Evolutionary conservation across 2,888 invertebrate genomes (phyloP), one percentile per base, ranked within the genome.

Genomic region (Pachymerium ferrugineum): DNA sequence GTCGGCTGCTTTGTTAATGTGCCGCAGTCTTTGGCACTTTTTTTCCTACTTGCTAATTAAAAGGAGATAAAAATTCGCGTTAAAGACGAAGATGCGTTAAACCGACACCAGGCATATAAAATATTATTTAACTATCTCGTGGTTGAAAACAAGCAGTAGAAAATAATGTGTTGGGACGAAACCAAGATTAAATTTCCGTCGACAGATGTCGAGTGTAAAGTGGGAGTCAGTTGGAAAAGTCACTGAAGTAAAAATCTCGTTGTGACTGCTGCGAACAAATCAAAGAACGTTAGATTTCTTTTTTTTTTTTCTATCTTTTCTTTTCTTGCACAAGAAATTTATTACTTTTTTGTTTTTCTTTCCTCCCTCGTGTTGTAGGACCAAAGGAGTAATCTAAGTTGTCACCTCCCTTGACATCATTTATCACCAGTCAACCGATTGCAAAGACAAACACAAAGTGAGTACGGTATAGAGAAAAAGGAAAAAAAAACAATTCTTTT

Each of bases 301-400:
- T 62, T 62, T 54, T 10, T 62, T 28, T 62, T 62, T 62, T 28
- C 47, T 47, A 19, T 62, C 25, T 62, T 28, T 62, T 62, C n/a
- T n/a, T 62, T 28, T 62, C 62, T 62, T 28, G 62, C 28, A 28
- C 25, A 62, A 25, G 62, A 62, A 62, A 62, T 62, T 62, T 62
- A 62, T 62, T 62, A 62, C 62, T 62, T 62, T 62, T 62, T 62
- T 62, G 62, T 62, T 62, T 62, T 62, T 62, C 62, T 62, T 62
- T 62, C 62, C 62, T 62, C 62, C 62, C 62, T 62, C 62, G 62
- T 62, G 62, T 62, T 62, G 62, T 62, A 62, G 62, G 62, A 62
- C 62, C 62, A 62, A 62, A 62, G 62, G 62, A 62, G 62, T 62
- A 62, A 62, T 62, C 62, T 62, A 62, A 62, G 62, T 62, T 62